Conservation (phyloP, 2,888 invertebrate species). For the Morpho achilles region DNA sequence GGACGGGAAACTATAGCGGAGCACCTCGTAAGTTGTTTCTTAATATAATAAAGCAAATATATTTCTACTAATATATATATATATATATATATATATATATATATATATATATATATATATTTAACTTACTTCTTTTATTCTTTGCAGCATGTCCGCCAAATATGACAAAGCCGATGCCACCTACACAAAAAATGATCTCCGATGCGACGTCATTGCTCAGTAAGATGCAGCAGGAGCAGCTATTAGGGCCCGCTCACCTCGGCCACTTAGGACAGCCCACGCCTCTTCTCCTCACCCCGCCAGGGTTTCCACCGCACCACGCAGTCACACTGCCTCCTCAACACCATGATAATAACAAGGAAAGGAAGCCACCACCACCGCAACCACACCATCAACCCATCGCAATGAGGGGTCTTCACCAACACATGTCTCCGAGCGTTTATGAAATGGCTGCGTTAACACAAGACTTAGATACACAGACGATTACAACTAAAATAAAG, state of each 20-base stretch:
- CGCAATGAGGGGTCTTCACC: slow-evolving; percentile 86
- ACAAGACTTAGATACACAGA: slow-evolving; percentile 97
- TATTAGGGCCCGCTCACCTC: slow-evolving; percentile 78
- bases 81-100: not conserved
- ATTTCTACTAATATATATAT: too few species aligned
- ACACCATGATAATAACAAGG: slow-evolving; percentile 74
- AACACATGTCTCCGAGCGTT: slow-evolving; percentile 95
- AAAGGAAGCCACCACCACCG: slow-evolving; percentile 74
- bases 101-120: not conserved
- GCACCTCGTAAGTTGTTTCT: slow-evolving; percentile 82
- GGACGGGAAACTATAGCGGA: slow-evolving; percentile 95
- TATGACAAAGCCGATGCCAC: slow-evolving; percentile 87
- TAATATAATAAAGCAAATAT: not conserved
- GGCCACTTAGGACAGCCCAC: slow-evolving; percentile 75
- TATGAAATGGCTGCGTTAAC: slow-evolving; percentile 98
- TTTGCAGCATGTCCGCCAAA: slow-evolving; percentile 82
- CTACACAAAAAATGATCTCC: slow-evolving; percentile 87
- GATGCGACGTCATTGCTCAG: slow-evolving; percentile 82
- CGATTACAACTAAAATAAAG: slow-evolving; percentile 97
- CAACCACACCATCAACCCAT: slow-evolving; percentile 81
- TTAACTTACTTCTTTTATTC: slow-evolving; percentile 26
- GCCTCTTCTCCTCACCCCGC: slow-evolving; percentile 86
- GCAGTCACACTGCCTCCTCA: slow-evolving; percentile 83
- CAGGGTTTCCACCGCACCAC: slow-evolving; percentile 88
- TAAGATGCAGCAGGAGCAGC: slow-evolving; percentile 85